These are phyloP conservation scores for Drosophila silvestris DNA, from an alignment of 2,888 invertebrate species.

Conservation along the genomic window DNA sequence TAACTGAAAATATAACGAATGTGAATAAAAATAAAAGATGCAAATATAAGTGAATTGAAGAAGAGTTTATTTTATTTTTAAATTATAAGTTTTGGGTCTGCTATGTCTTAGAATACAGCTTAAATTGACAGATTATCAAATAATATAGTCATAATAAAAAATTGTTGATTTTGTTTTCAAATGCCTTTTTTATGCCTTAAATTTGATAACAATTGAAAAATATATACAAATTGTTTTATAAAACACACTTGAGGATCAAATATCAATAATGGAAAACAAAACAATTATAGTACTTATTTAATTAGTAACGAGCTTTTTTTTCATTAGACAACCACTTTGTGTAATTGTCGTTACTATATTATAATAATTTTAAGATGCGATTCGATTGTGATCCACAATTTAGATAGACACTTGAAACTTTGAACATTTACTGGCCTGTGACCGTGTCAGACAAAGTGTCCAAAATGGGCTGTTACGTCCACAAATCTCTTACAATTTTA, in stretches of 20 bases:
- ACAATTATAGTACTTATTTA: too few relatives aligned
- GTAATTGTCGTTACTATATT: not conserved
- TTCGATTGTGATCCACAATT: not conserved
- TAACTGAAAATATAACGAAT: constrained; percentile 24
- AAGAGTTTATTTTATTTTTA: not conserved
- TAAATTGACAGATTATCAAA: too few relatives aligned
- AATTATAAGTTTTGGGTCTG: too few relatives aligned
- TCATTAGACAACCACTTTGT: not conserved
- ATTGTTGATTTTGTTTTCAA: not conserved
- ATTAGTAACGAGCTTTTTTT: not conserved
- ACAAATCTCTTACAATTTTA: not conserved
- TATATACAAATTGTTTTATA: not conserved
- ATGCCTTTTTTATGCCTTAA: not conserved
- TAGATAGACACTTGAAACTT: not conserved
- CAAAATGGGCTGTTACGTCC: not conserved
- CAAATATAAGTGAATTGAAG: not conserved
- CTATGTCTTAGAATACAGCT: too few relatives aligned
- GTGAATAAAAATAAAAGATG: constrained; percentile 49
- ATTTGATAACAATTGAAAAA: not conserved
- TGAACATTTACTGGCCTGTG: not conserved
- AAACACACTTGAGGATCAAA: not conserved
- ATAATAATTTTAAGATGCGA: not conserved
- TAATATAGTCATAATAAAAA: not conserved
- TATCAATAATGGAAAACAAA: not conserved
- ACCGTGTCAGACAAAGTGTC: not conserved